Evolutionary conservation across 2,113 vertebrate species (phyloP), one percentile per base, ranked within the genome.

Genomic region (Rhabdomys dilectus): DNA sequence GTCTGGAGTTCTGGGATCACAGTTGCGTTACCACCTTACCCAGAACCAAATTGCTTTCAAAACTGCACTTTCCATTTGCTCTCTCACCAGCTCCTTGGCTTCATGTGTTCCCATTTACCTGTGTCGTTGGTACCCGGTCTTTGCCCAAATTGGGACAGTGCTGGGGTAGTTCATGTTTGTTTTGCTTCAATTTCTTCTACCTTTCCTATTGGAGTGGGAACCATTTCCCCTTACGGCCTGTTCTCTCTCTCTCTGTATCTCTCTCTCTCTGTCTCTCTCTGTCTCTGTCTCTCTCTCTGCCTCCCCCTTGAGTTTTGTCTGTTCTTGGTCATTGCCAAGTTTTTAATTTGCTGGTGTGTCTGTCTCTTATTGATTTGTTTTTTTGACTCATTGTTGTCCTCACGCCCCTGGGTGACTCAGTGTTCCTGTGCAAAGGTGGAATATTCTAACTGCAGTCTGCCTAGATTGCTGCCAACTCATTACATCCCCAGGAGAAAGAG

Each of bases 371-470:
- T 76, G 68, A 93, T 96, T 76, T 72, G 86, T 66, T 88, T 88
- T 88, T 96, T 77, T 91, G 91, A 84, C 77, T 91, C 85, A 60
- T 21, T 89, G 10, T 89, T 92, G 72, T 95, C 17, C 51, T 78
- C 95, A 72, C 72, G n/a, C 93, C 19, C 91, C 87, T 62, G 17
- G 31, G 93, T 94, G 87, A 97, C 93, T 95, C 91, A 77, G 92
- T 95, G 26, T 73, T 95, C n/a, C 91, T n/a, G 77, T 48, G 81
- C 85, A 88, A 53, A 75, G 70, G 88, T 51, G 88, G 73, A 93
- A 75, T 73, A 77, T 75, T 97, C 77, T 64, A 89, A 86, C 78
- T 34, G 56, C 66, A 39, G 64, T 45, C 90, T 48, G 53, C 86
- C 81, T 45, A 48, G 62, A 51, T 48, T 76, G 68, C 75, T 68